Evolutionary conservation across 2,888 invertebrate genomes (phyloP).

Genomic region (Cataglyphis albicans): DNA sequence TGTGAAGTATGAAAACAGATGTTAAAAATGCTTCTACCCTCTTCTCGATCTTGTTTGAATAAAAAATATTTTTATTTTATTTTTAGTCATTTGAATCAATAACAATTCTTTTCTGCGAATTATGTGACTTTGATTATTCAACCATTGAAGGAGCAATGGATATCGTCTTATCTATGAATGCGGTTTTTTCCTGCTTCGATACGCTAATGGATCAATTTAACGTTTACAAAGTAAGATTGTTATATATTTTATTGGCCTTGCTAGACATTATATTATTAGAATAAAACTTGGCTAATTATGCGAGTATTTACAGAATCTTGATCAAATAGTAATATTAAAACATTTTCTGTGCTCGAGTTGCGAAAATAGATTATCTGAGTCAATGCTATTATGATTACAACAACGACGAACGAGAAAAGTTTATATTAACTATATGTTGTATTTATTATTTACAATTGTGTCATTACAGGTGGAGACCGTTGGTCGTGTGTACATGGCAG

Average conservation of each 20-base stretch:
- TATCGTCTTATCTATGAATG: slow-evolving; percentile 94
- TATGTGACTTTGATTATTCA: slow-evolving; percentile 89
- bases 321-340: not conserved
- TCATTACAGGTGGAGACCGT: slow-evolving; percentile 94
- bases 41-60: not conserved
- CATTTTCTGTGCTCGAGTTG: not conserved
- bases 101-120: slow-evolving; percentile 93
- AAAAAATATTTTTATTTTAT: not conserved
- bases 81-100: slow-evolving; percentile 92
- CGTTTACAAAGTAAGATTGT: slow-evolving; percentile 92
- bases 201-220: slow-evolving; percentile 93
- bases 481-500: slow-evolving; percentile 96
- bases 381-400: not conserved
- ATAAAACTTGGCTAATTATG: slow-evolving; percentile 1
- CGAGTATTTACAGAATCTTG: not conserved
- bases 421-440: not conserved
- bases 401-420: not conserved
- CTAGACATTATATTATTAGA: not conserved
- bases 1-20: slow-evolving; percentile 89
- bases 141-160: slow-evolving; percentile 90
- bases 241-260: not conserved
- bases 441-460: slow-evolving; percentile 7
- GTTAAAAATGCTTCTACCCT: not conserved
- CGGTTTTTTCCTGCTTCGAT: slow-evolving; percentile 94
- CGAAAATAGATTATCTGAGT: not conserved